A percentile compares a stretch with the other conserved stretches of the same genome.
phyloP scores from a whole-genome alignment of 2,888 invertebrate species.

The Dasypogon diadema region DNA sequence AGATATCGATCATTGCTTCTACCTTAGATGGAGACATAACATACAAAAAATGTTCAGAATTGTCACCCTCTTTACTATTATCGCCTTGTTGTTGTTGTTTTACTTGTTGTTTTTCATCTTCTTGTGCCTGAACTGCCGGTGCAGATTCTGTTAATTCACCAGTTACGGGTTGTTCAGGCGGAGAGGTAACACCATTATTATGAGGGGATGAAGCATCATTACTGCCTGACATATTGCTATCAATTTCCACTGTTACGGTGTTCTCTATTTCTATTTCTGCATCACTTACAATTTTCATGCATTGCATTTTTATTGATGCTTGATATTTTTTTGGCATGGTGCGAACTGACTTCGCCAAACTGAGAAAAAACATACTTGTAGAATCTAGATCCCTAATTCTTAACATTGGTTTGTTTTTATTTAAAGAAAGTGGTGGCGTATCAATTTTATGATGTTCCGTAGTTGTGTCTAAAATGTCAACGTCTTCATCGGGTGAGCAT shows the following conservation, averaged over 20 bases:
- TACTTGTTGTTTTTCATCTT: constrained; percentile 47
- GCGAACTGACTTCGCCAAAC: constrained; percentile 65
- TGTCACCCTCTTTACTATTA: constrained; percentile 58
- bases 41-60: constrained; percentile 66
- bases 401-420: constrained; percentile 56
- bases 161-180: neutral
- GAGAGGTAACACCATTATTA: neutral
- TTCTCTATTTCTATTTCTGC: constrained; percentile 67
- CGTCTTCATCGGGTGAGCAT: constrained; percentile 49
- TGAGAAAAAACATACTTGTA: constrained; percentile 66
- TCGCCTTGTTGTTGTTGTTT: neutral
- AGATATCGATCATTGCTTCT: constrained; percentile 68
- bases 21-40: constrained; percentile 68
- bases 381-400: constrained; percentile 67
- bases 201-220: constrained; percentile 16
- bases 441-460: constrained; percentile 10
- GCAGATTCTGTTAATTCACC: neutral
- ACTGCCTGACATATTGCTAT: constrained; percentile 39
- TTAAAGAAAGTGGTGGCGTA: neutral
- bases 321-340: constrained; percentile 67
- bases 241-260: constrained; percentile 17
- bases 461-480: constrained; percentile 17
- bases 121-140: constrained; percentile 4
- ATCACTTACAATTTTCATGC: constrained; percentile 67
- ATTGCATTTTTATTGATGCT: constrained; percentile 67